phyloP scores from a whole-genome alignment of 1,140 invertebrate genomes.

The Drosophila saltans region DNA sequence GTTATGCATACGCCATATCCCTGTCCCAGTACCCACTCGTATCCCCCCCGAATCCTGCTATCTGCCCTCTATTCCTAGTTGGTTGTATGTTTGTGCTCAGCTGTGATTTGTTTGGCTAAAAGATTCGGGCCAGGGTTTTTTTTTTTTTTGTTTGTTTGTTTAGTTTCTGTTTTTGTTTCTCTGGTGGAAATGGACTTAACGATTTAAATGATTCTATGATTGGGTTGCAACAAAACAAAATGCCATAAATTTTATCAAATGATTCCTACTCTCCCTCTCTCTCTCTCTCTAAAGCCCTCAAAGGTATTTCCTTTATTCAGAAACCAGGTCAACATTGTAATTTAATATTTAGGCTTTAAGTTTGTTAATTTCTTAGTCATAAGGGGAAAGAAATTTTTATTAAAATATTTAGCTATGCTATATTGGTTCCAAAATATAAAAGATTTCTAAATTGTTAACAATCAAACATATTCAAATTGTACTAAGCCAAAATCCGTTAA shows the following conservation, averaged over 20 bases:
- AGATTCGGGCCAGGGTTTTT: slow-evolving; percentile 36
- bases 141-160: not conserved
- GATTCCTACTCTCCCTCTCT: not conserved
- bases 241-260: not conserved
- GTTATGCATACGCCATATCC: slow-evolving; percentile 44
- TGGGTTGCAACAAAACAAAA: not conserved
- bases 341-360: too few species aligned
- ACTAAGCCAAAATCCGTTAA: too few species aligned
- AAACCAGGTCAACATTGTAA: not conserved
- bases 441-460: too few species aligned
- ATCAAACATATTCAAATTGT: too few species aligned
- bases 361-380: too few species aligned
- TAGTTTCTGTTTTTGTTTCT: slow-evolving; percentile 38
- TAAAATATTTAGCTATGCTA: too few species aligned
- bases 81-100: slow-evolving; percentile 45
- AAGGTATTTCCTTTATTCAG: not conserved
- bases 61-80: not conserved
- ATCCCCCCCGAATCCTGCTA: not conserved
- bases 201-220: slow-evolving; percentile 40
- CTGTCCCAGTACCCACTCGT: not conserved
- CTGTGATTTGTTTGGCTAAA: slow-evolving; percentile 66
- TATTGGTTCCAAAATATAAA: too few species aligned
- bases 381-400: too few species aligned
- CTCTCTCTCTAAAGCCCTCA: not conserved
- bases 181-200: slow-evolving; percentile 24